These are phyloP conservation scores for Xestoiulus laeticollis DNA, from an alignment of 2,888 invertebrate genomes.

Conservation along the genomic window DNA sequence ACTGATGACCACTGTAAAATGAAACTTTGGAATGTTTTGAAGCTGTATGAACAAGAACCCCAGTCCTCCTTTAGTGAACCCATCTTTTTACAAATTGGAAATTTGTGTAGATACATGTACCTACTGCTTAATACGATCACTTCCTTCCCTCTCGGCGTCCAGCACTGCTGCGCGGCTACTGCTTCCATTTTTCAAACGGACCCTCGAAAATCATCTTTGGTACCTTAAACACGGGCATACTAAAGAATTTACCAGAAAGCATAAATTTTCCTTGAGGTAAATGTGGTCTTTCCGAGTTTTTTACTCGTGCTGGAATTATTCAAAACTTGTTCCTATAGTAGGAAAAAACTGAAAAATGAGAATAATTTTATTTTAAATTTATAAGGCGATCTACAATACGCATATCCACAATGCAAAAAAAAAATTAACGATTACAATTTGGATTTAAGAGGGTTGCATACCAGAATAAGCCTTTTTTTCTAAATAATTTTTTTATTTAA, in stretches of 20 bases:
- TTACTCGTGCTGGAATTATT: background rate
- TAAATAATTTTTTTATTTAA: too few relatives aligned
- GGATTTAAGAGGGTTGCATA: too few relatives aligned
- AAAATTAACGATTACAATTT: background rate
- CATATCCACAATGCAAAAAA: background rate
- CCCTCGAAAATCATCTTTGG: background rate
- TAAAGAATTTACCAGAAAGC: background rate
- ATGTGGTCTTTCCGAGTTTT: background rate
- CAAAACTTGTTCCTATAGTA: too few relatives aligned
- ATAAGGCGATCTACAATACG: background rate
- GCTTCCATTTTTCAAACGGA: background rate
- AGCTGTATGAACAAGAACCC: background rate
- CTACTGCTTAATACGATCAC: background rate
- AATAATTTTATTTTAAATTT: too few relatives aligned
- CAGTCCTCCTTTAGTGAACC: background rate
- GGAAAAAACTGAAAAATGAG: background rate
- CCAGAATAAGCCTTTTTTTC: too few relatives aligned
- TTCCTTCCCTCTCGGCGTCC: background rate
- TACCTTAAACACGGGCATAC: background rate
- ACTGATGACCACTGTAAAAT: background rate
- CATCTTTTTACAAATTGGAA: background rate
- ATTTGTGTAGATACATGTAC: background rate
- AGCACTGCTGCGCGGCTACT: background rate
- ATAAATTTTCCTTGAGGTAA: background rate
- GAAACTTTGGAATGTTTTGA: background rate